Evolutionary conservation across 1,140 invertebrate genomes (phyloP).

Genomic region (roundworm (Caenorhabditis elegans)): DNA sequence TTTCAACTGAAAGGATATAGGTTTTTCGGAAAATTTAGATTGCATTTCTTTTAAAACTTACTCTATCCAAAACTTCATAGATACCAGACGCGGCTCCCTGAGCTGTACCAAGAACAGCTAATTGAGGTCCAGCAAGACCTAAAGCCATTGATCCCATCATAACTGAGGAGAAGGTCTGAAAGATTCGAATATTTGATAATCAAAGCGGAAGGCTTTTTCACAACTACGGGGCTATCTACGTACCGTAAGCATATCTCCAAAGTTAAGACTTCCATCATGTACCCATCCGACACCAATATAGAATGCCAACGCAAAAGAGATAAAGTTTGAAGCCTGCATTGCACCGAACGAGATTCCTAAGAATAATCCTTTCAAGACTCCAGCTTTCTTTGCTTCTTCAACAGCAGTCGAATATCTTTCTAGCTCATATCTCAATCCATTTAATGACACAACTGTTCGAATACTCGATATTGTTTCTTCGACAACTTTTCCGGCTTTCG

Average conservation of each 20-base stretch:
- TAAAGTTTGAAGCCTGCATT: slow-evolving; percentile 38
- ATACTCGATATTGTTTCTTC: slow-evolving; percentile 79
- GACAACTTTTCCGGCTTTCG: slow-evolving; percentile 77
- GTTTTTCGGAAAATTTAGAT: too few relatives aligned
- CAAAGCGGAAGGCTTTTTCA: neutral
- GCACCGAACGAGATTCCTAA: slow-evolving; percentile 38
- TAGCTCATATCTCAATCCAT: slow-evolving; percentile 76
- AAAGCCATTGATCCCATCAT: slow-evolving; percentile 60
- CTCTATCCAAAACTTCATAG: slow-evolving; percentile 58
- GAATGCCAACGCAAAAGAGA: slow-evolving; percentile 52
- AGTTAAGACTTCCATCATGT: neutral
- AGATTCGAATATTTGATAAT: neutral
- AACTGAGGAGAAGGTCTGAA: slow-evolving; percentile 57
- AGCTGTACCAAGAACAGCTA: slow-evolving; percentile 59
- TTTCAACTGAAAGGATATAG: too few relatives aligned
- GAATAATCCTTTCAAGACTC: slow-evolving; percentile 36
- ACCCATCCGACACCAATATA: slow-evolving; percentile 54
- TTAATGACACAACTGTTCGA: slow-evolving; percentile 80
- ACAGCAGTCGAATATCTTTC: slow-evolving; percentile 35
- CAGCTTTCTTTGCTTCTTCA: slow-evolving; percentile 20
- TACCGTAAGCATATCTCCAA: slow-evolving; percentile 36
- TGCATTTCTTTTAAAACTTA: too few relatives aligned
- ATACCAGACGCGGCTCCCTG: slow-evolving; percentile 57
- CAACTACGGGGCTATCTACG: neutral
- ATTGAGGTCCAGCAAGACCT: slow-evolving; percentile 53